Base-by-base conservation (phyloP, 2,797 vertebrate genomes). In the Smutsia gigantea region DNA sequence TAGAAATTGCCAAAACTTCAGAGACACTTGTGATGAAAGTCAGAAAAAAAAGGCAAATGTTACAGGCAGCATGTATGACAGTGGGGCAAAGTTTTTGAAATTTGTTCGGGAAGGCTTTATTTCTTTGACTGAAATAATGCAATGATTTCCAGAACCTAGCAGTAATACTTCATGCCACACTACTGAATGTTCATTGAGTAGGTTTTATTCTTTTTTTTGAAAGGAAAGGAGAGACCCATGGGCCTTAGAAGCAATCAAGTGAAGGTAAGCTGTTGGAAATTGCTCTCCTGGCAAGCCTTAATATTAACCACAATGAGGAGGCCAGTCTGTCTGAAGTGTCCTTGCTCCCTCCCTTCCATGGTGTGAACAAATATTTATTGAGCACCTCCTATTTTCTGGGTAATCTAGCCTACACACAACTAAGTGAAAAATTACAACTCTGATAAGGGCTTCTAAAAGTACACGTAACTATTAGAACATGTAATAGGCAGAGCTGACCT, bases 81-180 rank as follows among this genome's bases (percentile, higher is more conserved):
- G 94, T 82, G 57, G 87, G 92, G 94, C 95, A 93, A 97, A 94
- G 94, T 90, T 96, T 97, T 63, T 95, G 89, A 96, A 96, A 94
- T 97, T 97, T 97, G 97, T 97, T 97, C 97, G 97, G 94, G 81
- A 90, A 97, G 94, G 87, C 97, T 97, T 95, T 81, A 83, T 94
- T 96, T 96, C 83, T 97, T 95, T 95, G 89, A 94, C 92, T 93
- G 83, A 77, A 93, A 97, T 87, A 97, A 97, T 87, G 87, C 59
- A 79, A 77, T 17, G 66, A 90, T 95, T 96, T 97, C 84, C 81
- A 90, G 96, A 96, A 94, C 29, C 39, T 53, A 87, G 91, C 84
- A 55, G 71, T 95, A 92, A 95, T 86, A 91, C 89, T 97, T 97
- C 87, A 87, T 18, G 55, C 74, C 87, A 75, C 19, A 51, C 86